Evolutionary conservation across 2,113 vertebrate species (phyloP), one percentile per base, ranked within the genome.

Genomic region (Sterna hirundo): DNA sequence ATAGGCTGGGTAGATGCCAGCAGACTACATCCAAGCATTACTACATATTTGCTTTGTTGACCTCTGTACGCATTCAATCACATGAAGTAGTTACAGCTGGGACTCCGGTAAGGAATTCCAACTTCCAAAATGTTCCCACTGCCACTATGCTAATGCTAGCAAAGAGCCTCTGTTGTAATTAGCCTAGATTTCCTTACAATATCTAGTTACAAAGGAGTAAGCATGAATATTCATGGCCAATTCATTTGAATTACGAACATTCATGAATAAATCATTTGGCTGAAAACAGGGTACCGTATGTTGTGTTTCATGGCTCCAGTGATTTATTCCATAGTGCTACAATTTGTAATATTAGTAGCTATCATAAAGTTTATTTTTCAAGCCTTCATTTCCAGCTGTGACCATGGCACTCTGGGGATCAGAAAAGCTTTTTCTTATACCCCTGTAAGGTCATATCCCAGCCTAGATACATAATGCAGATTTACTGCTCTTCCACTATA

Each of bases 261-360:
- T 98, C 94, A 97, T 98, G 97, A 97, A 98, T 98, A 98, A 98
- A 97, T 97, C 88, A 98, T 98, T 95, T 88, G 88, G 42, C 83
- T 95, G 94, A 93, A 96, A 97, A 96, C 93, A 92, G 88, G 61
- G 81, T 95, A 68, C 96, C 88, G 61, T 97, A 97, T 97, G 96
- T 90, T 96, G 94, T 94, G 74, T 96, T 95, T 97, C 95, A 89
- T 92, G 89, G 93, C 79, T 97, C 78, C 72, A 88, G 84, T 97
- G 96, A 97, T 97, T 97, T 96, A 96, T 96, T 96, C 90, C 75
- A 90, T 94, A 84, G 94, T 88, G 90, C 47, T 94, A 91, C 95
- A 96, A 95, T 97, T 97, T 97, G 92, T 96, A 97, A 94, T 96
- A 97, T 97, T 97, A 97, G 96, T 81, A 94, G 65, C 91, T 96